Evolutionary conservation across 2,797 vertebrate genomes (phyloP).

Genomic region (Acanthurus lineatus): DNA sequence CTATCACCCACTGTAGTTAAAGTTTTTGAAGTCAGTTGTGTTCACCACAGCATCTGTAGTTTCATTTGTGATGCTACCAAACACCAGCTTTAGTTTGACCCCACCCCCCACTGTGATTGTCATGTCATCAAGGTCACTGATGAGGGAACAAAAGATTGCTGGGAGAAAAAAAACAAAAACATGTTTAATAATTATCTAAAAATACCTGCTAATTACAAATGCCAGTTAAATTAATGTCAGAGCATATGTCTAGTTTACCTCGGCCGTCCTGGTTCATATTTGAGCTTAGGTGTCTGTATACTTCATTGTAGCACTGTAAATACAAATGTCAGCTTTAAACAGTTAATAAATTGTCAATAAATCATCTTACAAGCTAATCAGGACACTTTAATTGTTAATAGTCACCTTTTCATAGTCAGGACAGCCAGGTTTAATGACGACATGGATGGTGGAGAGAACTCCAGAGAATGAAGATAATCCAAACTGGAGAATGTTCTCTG

Average conservation of each 20-base stretch:
- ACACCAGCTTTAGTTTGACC: slow-evolving; percentile 70
- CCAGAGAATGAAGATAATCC: slow-evolving; percentile 31
- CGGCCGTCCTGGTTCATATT: slow-evolving; percentile 56
- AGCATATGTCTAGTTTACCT: too few species aligned
- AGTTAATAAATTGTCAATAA: too few species aligned
- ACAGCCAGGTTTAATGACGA: slow-evolving; percentile 69
- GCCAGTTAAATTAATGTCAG: too few species aligned
- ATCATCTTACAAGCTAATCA: too few species aligned
- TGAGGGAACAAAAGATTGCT: slow-evolving; percentile 73
- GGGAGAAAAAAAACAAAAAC: background rate
- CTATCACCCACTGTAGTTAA: slow-evolving; percentile 46
- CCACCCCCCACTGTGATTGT: slow-evolving; percentile 36
- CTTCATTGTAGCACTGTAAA: slow-evolving; percentile 65
- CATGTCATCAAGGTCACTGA: slow-evolving; percentile 72
- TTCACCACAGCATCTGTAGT: slow-evolving; percentile 80
- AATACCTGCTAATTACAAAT: too few species aligned
- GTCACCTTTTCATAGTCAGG: slow-evolving; percentile 66
- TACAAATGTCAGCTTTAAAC: background rate
- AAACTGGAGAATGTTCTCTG: slow-evolving; percentile 60
- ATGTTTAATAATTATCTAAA: too few species aligned
- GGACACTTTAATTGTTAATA: too few species aligned
- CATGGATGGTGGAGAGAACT: slow-evolving; percentile 61
- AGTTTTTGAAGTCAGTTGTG: slow-evolving; percentile 73
- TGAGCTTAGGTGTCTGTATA: slow-evolving; percentile 47
- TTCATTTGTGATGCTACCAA: slow-evolving; percentile 81